Evolutionary conservation across 1,140 invertebrate species (phyloP).

Genomic region (Pteromalus puparum): DNA sequence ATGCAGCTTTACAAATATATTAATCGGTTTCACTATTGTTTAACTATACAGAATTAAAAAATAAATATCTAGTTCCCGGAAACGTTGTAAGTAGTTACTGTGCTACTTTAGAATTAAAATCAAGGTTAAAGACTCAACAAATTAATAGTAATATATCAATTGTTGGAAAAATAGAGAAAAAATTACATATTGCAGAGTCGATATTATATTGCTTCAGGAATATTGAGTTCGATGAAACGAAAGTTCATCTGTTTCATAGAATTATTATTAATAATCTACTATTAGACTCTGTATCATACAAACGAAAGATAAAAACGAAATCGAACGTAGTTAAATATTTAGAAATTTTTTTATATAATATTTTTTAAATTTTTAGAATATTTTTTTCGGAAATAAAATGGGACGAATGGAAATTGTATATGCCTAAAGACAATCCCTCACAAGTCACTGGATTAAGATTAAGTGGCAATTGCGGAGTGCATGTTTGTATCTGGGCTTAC

Average conservation of each 20-base stretch:
- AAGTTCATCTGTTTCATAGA: conserved; percentile 10
- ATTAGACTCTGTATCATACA: not conserved
- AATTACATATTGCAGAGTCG: not conserved
- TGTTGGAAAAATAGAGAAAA: not conserved
- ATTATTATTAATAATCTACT: not conserved
- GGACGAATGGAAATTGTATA: too few species aligned
- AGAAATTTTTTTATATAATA: too few species aligned
- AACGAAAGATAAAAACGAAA: not conserved
- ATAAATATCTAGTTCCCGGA: not conserved
- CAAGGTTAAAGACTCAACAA: too few species aligned
- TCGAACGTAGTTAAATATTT: too few species aligned
- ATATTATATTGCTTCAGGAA: conserved; percentile 5
- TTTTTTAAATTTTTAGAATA: too few species aligned
- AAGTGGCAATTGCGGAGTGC: too few species aligned
- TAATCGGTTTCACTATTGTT: not conserved
- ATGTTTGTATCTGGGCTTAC: too few species aligned
- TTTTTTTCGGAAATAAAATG: too few species aligned
- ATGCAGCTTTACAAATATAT: not conserved
- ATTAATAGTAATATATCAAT: not conserved
- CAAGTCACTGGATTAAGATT: too few species aligned
- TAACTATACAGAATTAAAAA: not conserved
- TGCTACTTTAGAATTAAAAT: not conserved
- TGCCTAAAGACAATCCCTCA: too few species aligned
- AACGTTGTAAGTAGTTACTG: not conserved
- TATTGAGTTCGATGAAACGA: not conserved